Conservation (phyloP, 2,797 vertebrate species). For the Cirrhinus mrigala region DNA sequence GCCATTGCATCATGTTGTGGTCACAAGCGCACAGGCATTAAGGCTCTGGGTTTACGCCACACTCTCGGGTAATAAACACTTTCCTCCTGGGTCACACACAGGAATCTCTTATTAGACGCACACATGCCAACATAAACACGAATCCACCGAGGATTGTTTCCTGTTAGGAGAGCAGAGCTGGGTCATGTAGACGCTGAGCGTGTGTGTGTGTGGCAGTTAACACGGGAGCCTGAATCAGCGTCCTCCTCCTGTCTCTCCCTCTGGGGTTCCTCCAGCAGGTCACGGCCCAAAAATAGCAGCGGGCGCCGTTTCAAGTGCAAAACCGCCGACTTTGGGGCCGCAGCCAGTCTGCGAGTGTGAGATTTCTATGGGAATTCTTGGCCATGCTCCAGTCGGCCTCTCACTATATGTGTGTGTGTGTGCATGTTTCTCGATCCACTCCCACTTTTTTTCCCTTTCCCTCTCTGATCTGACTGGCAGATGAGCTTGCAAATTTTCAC, state of each 20-base stretch:
- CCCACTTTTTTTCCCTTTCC: constrained; percentile 42
- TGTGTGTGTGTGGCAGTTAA: constrained; percentile 52
- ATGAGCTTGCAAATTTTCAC: constrained; percentile 92
- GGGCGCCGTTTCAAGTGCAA: constrained; percentile 94
- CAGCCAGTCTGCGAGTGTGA: constrained; percentile 92
- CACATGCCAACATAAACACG: constrained; percentile 38
- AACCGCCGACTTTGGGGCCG: constrained; percentile 90
- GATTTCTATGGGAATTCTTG: constrained; percentile 95
- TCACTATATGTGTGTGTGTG: constrained; percentile 36
- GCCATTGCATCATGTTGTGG: not conserved
- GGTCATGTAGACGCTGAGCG: not conserved
- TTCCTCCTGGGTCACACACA: constrained; percentile 18
- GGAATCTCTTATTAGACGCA: constrained; percentile 36
- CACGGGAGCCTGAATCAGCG: constrained; percentile 73
- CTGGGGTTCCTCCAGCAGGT: constrained; percentile 93
- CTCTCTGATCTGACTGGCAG: constrained; percentile 83
- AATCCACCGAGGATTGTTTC: constrained; percentile 25
- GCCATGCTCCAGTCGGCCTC: constrained; percentile 83
- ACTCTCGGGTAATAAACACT: constrained; percentile 8
- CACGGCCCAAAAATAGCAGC: constrained; percentile 95
- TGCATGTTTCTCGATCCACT: constrained; percentile 31
- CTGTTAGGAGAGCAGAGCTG: constrained; percentile 28
- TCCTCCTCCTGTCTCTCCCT: constrained; percentile 84
- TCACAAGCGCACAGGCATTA: not conserved
- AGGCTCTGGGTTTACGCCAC: not conserved